Evolutionary conservation across 2,797 vertebrate genomes (phyloP), one percentile per base, ranked within the genome.

Genomic region (Coranthus polyacanthus): DNA sequence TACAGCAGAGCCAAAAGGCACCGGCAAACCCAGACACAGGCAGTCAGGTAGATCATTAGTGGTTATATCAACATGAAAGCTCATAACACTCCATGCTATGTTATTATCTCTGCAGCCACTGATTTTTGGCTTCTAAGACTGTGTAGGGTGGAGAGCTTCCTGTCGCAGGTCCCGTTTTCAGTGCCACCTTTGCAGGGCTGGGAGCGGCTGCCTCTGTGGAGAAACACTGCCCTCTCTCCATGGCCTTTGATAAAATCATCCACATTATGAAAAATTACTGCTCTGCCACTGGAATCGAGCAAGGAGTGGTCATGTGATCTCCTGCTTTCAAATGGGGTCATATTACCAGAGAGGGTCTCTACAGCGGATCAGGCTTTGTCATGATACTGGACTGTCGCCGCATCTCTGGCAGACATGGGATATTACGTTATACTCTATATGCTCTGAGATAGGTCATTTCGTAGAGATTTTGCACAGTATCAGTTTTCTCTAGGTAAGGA

Each of bases 31-130:
- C 65, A 81, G 72, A 88, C 83, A 87, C 64, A 75, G 55, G 29
- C 58, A 46, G 65, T 79, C 82, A 88, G 77, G 74, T 75, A 29
- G 59, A 72, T 87, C 79, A 88, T 91, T 81, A 89, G 74, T 69
- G 82, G 81, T 80, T 83, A 64, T 72, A 82, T 78, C 76, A 77
- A 81, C 78, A 87, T 85, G 76, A 89, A 84, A 82, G 74, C 83
- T 77, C 65, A 82, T 83, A 78, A 75, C 83, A 75, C 58, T 43
- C 59, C 46, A n/a, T 49, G 73, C 65, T 61, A 24, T 87, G 75
- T 85, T 82, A 84, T 90, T 89, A 86, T 79, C 79, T 72, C 75
- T 52, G 65, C 62, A 72, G 70, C 69, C 69, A 4, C 47, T 37
- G 44, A 20, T 57, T 78, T 84, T 78, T 62, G 53, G 78, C 72